Evolutionary conservation across 1,140 invertebrate genomes (phyloP), one percentile per base, ranked within the genome.

Genomic region (Leptinotarsa texana): DNA sequence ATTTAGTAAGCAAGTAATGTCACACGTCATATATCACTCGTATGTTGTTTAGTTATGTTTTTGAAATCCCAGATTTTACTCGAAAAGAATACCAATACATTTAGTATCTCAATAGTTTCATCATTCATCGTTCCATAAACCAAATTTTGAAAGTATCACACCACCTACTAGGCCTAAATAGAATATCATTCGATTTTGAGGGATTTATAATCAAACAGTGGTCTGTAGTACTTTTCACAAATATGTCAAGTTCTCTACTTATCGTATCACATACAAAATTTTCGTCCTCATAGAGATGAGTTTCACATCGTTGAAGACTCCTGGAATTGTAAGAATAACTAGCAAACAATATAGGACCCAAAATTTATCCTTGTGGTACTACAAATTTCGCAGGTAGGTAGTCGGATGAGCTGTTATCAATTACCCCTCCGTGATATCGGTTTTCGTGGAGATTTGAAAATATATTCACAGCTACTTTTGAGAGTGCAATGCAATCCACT

Each of bases 191-290:
- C 15, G 15, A 57, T 17, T 57, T 6, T 4, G 15, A 15, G 15
- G 51, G 51, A 57, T n/a, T 57, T 57, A n/a, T 57, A n/a, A 57
- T 17, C n/a, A n/a, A 57, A 57, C 15, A 57, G n/a, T 57, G 51
- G 13, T n/a, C 15, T 17, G 15, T n/a, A 57, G 51, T 15, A 15
- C n/a, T n/a, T 17, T 17, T 57, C n/a, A 57, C 15, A 57, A 33
- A 33, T 33, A 33, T 11, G 33, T 33, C 33, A 8, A 33, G 33
- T 33, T 33, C 8, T 11, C 6, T 33, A 8, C 8, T 8, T 33
- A 33, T 33, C 2, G 33, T 33, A 33, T 33, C 33, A 6, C 33
- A 33, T 33, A 8, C 33, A 33, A 33, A 33, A 33, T 1, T 33
- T 33, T 8, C 8, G 33, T 33, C 33, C 8, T 6, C 33, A 33